A percentile compares a stretch with the other conserved stretches of the same genome.
These are phyloP conservation scores for Trichopria drosophilae DNA, from an alignment of 2,888 invertebrate genomes.

Conservation along the genomic window DNA sequence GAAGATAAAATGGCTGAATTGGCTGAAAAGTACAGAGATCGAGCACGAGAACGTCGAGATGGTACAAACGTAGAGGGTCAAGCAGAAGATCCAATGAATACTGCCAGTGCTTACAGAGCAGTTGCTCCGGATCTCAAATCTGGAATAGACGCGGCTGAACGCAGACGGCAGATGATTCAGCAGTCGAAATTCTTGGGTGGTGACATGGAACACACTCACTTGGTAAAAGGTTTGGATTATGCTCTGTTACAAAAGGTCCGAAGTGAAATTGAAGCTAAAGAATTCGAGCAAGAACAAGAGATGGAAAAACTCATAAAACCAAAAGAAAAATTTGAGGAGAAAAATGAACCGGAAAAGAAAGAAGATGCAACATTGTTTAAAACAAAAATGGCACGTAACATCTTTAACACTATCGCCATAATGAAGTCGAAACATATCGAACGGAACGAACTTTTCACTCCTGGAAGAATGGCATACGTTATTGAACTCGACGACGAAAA, in stretches of 20 bases:
- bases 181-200: conserved; percentile 99
- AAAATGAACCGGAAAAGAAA: conserved; percentile 61
- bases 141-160: conserved; percentile 91
- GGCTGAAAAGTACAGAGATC: conserved; percentile 89
- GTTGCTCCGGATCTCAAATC: conserved; percentile 96
- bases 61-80: conserved; percentile 81
- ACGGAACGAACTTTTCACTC: conserved; percentile 88
- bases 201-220: conserved; percentile 99
- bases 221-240: conserved; percentile 97
- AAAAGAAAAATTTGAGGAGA: conserved; percentile 57
- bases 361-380: conserved; percentile 82
- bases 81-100: conserved; percentile 81
- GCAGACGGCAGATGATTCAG: conserved; percentile 91
- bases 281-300: conserved; percentile 81
- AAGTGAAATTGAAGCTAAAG: conserved; percentile 81
- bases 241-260: conserved; percentile 87
- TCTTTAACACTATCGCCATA: conserved; percentile 70
- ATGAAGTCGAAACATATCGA: conserved; percentile 74
- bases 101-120: conserved; percentile 85
- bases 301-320: conserved; percentile 73
- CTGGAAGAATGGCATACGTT: conserved; percentile 97
- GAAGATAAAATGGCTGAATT: conserved; percentile 92
- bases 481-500: conserved; percentile 91
- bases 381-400: conserved; percentile 78
- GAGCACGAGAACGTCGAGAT: conserved; percentile 88